These are phyloP conservation scores for Lagenorhynchus albirostris DNA, from an alignment of 2,113 vertebrate species.

Conservation along the genomic window DNA sequence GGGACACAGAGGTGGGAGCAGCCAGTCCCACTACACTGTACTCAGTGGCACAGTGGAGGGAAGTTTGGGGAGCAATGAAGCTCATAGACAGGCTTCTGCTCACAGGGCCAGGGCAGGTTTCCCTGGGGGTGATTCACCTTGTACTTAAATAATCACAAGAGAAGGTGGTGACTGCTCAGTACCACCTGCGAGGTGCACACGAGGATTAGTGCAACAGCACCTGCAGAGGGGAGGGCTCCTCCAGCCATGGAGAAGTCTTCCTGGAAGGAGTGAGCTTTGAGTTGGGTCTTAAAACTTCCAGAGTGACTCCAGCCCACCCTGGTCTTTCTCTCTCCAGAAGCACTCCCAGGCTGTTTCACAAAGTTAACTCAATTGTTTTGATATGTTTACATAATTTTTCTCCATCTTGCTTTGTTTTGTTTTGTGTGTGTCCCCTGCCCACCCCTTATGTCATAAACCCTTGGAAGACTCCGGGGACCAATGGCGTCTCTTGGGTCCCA, in stretches of 20 bases:
- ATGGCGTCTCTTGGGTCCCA: background rate
- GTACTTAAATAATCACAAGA: background rate
- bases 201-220: background rate
- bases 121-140: too few relatives aligned
- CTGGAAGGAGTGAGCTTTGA: background rate
- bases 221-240: too few relatives aligned
- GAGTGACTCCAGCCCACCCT: background rate
- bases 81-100: background rate
- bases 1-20: background rate
- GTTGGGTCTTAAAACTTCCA: background rate
- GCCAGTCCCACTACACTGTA: accelerated
- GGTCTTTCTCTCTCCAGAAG: background rate
- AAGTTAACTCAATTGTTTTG: background rate
- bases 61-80: background rate
- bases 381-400: too few relatives aligned
- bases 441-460: background rate
- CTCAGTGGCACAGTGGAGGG: background rate
- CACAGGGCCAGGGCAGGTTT: background rate
- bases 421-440: background rate
- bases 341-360: background rate
- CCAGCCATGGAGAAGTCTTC: background rate
- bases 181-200: background rate
- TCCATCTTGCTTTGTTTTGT: background rate
- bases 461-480: background rate
- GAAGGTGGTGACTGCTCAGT: background rate